Evolutionary conservation across 2,797 vertebrate genomes (phyloP).

Genomic region (Rhinoraja longicauda): DNA sequence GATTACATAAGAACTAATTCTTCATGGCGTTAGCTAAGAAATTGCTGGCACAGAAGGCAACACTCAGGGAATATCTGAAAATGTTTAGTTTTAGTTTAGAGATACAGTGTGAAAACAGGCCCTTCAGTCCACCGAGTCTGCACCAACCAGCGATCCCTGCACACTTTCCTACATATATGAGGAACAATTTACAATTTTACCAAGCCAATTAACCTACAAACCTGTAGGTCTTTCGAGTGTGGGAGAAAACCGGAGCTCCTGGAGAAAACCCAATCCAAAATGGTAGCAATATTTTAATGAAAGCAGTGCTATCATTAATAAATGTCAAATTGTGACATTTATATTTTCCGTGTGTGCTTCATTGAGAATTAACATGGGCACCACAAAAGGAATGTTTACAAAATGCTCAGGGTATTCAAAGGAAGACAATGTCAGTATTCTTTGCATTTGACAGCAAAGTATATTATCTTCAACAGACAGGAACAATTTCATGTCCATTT

Average conservation of each 20-base stretch:
- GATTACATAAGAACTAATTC: conserved; percentile 1
- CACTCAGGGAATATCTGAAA: background rate
- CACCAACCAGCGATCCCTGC: no score
- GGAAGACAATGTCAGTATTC: background rate
- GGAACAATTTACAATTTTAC: no score
- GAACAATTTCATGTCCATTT: background rate
- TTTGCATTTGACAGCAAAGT: background rate
- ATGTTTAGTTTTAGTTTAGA: no score
- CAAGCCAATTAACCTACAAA: no score
- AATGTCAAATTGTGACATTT: background rate
- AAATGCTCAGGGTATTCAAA: background rate
- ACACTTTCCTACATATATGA: no score
- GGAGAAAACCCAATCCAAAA: no score
- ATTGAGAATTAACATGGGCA: background rate
- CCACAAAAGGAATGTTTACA: background rate
- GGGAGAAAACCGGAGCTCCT: no score
- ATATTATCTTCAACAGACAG: background rate
- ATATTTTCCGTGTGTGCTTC: background rate
- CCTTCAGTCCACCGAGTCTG: no score
- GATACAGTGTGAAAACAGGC: no score
- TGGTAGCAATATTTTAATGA: background rate
- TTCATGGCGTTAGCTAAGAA: background rate
- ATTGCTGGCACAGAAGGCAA: background rate
- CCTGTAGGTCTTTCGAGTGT: no score
- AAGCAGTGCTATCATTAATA: background rate